phyloP scores from a whole-genome alignment of 2,113 vertebrate species.

The Nycticorax nycticorax region DNA sequence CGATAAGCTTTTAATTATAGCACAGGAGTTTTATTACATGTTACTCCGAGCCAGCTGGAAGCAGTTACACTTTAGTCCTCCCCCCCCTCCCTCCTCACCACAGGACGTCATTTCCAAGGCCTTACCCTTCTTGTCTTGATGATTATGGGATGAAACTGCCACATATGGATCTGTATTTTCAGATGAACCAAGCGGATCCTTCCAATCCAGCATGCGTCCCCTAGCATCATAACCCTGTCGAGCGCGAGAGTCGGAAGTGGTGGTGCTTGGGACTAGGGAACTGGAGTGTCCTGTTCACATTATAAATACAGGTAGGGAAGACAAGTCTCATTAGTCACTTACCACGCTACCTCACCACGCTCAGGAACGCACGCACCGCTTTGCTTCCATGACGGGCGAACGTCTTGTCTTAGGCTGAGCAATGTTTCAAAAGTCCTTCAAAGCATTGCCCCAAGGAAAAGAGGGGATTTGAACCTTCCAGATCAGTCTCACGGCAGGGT shows the following conservation, averaged over 20 bases:
- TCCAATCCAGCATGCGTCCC: constrained; percentile 89
- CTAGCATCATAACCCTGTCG: constrained; percentile 86
- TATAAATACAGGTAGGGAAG: constrained; percentile 84
- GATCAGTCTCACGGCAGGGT: neutral
- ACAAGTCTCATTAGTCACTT: constrained; percentile 54
- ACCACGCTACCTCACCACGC: neutral
- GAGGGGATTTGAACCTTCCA: neutral
- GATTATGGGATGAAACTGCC: constrained; percentile 94
- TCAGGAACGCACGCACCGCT: neutral
- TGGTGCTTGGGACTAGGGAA: constrained; percentile 88
- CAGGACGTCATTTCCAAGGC: constrained; percentile 89
- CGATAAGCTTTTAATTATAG: constrained; percentile 44
- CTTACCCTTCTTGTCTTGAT: constrained; percentile 98
- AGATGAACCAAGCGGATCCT: constrained; percentile 84
- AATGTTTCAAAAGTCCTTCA: constrained; percentile 2
- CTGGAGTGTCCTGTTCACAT: constrained; percentile 89
- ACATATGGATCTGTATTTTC: constrained; percentile 94
- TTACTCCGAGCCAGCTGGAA: constrained; percentile 82
- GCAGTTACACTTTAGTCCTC: constrained; percentile 80
- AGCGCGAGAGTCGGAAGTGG: constrained; percentile 81
- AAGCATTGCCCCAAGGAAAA: neutral
- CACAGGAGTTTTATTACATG: constrained; percentile 37
- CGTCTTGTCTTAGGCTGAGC: neutral
- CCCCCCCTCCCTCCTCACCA: constrained; percentile 70
- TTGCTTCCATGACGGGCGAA: accelerated